phyloP scores from a whole-genome alignment of 2,113 vertebrate species.

The Rhipidura dahli region DNA sequence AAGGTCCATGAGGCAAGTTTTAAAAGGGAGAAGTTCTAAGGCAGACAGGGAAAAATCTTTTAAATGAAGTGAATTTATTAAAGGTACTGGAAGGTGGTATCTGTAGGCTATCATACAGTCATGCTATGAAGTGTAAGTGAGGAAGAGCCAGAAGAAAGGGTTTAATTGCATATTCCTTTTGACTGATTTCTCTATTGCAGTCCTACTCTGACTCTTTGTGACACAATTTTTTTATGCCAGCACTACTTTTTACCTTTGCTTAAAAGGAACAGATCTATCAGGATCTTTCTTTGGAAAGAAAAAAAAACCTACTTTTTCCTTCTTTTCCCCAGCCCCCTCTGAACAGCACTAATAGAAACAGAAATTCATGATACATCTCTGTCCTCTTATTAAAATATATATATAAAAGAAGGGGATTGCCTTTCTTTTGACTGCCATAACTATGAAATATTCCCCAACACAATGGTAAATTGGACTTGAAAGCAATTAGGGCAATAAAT shows the following conservation, averaged over 20 bases:
- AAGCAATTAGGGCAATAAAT: slow-evolving; percentile 1
- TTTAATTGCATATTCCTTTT: slow-evolving; percentile 14
- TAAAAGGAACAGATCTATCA: background rate
- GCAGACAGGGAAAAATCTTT: background rate
- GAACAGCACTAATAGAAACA: background rate
- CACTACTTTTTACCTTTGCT: background rate
- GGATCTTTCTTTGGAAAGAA: background rate
- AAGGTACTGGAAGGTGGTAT: background rate
- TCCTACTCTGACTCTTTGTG: background rate
- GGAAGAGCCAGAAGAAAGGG: background rate
- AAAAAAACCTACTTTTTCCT: background rate
- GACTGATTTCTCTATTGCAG: background rate
- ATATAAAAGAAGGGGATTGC: background rate
- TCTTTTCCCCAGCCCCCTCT: background rate
- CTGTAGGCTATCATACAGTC: background rate
- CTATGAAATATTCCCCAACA: background rate
- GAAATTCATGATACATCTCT: background rate
- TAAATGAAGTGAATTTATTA: background rate
- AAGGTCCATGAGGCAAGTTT: background rate
- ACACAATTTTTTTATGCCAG: background rate
- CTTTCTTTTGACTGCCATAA: background rate
- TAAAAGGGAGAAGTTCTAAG: slow-evolving; percentile 2
- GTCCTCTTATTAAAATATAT: background rate
- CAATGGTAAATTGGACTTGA: background rate
- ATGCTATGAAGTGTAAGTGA: background rate